phyloP scores from a whole-genome alignment of 2,888 invertebrate genomes.

The Troides helena region DNA sequence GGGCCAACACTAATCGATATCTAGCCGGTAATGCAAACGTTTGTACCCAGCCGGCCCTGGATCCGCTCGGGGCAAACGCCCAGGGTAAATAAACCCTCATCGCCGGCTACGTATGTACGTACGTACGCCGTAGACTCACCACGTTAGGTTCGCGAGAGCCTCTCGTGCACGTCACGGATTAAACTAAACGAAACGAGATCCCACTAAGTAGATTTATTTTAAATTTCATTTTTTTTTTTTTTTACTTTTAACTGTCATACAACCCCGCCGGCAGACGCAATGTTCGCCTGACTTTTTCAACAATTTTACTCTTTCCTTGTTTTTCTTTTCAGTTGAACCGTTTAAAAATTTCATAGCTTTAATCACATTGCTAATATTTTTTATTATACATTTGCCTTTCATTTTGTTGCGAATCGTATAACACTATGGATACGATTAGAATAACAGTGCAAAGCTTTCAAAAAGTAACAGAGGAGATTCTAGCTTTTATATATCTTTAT shows the following conservation, averaged over 20 bases:
- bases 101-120: constrained; percentile 23
- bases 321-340: constrained; percentile 1
- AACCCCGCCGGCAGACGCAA: constrained; percentile 5
- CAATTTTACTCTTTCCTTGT: background rate
- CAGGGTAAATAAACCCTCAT: constrained; percentile 55
- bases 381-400: background rate
- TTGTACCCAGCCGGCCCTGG: constrained; percentile 66
- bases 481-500: too few relatives aligned
- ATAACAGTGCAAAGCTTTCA: too few relatives aligned
- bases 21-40: constrained; percentile 76
- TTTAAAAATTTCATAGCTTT: background rate
- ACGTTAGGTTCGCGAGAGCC: constrained; percentile 21
- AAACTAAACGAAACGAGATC: constrained; percentile 28
- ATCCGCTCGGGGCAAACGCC: constrained; percentile 59
- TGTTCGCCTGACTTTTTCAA: constrained; percentile 7
- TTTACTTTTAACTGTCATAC: constrained; percentile 8
- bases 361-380: background rate
- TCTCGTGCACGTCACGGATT: constrained; percentile 26
- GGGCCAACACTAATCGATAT: constrained; percentile 56
- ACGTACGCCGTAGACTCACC: constrained; percentile 21
- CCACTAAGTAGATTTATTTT: constrained; percentile 26
- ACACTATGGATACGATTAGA: too few relatives aligned
- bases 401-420: too few relatives aligned
- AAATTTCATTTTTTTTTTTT: constrained; percentile 10
- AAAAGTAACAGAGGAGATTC: too few relatives aligned